Percentiles rank a stretch among this genome's conserved stretches.
These are phyloP conservation scores for Papilio polytes DNA, from an alignment of 1,140 invertebrate genomes.

Conservation along the genomic window DNA sequence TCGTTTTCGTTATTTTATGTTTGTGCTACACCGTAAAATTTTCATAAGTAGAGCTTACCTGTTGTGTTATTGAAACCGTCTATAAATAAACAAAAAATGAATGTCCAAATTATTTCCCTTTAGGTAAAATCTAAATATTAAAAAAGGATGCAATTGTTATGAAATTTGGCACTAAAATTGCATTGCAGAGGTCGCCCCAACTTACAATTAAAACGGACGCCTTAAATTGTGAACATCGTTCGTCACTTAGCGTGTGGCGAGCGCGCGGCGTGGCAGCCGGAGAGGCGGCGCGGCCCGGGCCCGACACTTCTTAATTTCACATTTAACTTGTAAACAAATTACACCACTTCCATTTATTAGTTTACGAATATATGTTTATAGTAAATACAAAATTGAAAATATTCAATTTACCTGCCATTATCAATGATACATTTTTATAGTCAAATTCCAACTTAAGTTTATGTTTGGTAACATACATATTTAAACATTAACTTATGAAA, in stretches of 20 bases:
- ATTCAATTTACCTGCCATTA: background rate
- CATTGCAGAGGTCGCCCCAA: conserved; percentile 68
- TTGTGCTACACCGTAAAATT: background rate
- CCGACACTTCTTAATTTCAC: conserved; percentile 34
- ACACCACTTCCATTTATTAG: conserved; percentile 23
- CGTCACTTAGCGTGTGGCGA: conserved; percentile 76
- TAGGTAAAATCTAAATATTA: background rate
- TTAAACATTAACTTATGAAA: too few species aligned
- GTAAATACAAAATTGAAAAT: background rate
- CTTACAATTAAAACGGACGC: conserved; percentile 84
- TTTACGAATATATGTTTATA: background rate
- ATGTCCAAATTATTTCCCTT: background rate
- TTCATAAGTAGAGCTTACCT: background rate
- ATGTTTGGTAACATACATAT: too few species aligned
- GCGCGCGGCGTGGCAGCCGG: background rate
- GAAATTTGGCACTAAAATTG: conserved; percentile 68
- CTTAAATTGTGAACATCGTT: conserved; percentile 82
- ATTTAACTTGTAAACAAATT: conserved; percentile 37
- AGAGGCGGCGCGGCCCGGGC: background rate
- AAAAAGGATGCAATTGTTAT: conserved; percentile 16
- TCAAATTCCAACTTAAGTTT: too few species aligned
- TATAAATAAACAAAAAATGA: background rate
- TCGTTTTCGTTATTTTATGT: too few species aligned
- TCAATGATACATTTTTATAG: too few species aligned
- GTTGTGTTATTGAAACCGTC: background rate